Base-by-base conservation (phyloP, 37 sponge, comb jelly and placozoan genomes). In the Diacarnus erythraeanus region DNA sequence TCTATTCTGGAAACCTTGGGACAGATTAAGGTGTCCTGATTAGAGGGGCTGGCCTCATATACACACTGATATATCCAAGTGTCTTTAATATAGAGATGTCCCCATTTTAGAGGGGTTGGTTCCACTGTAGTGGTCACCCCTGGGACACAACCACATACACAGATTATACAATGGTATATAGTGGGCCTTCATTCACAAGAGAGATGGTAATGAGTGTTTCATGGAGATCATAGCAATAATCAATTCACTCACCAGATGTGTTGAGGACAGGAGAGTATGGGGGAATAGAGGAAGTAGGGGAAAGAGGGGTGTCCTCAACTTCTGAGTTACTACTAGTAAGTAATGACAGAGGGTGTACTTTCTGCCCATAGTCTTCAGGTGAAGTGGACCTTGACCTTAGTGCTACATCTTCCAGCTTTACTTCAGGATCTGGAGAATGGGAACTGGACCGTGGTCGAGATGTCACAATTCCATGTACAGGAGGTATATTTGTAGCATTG, bases 301-400 rank as follows among this genome's bases (percentile, higher is more conserved):
- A 15, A 36, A 61, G 40, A 27, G 80, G 72, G 30, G 58, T 37
- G 18, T 39, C 80, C 0, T 25, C 80, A 20, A 21, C 74, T 3
- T 82, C 82, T 22, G 74, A 82, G 72, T 82, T 65, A 41, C 82
- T 82, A n/a, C n/a, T n/a, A 2, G 82, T 60, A 1, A 51, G 38
- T 0, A 71, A 2, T 21, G 64, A 74, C 51, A 81, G 81, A 42
- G 82, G 63, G 44, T 82, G 74, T 17, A 42, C 27, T 43, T 74
- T 82, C 27, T 64, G 74, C 17, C 54, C 56, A 17, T 67, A 36
- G 12, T 31, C 35, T 1, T 27, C 23, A 35, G 80, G 80, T 12
- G 80, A 64, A 40, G 25, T 9, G 25, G 71, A 71, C 30, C 29
- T 27, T 61, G 64, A 61, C 29, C 64, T 61, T 27, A 72, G 73